Evolutionary conservation across 2,888 invertebrate species (phyloP), one percentile per base, ranked within the genome.

Genomic region (Cephus rjabovi): DNA sequence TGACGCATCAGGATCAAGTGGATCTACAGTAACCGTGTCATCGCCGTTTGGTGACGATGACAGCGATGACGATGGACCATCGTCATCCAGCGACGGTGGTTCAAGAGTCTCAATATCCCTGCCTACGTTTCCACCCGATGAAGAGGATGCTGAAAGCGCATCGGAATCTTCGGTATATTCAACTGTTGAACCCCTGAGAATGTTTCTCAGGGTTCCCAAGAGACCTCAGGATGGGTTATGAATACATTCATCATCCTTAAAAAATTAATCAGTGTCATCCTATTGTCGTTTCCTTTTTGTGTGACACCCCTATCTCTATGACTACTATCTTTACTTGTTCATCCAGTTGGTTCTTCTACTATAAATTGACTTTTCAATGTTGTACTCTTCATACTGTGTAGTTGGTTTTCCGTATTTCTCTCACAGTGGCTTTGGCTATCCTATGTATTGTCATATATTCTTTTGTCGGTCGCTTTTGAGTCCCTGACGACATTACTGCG

Each of bases 91-190:
- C 81, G 80, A 83, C 11, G 92, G 91, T 78, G 93, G 93, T 80
- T 92, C 94, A 71, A 93, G 92, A 76, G 94, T 95, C 33, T 93
- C 94, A 86, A 94, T 95, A 80, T 94, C 94, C 35, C 91, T 95
- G 80, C 95, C 95, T 76, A 95, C 95, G 40, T 95, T 94, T 91
- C 94, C 94, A 77, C 94, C 95, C 40, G 95, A 95, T 79, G 95
- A 95, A 76, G 94, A 94, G 75, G 94, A 94, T 35, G 69, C 75
- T 33, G 69, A 94, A 73, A 93, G 93, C 85, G 92, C 92, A 76
- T 92, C 92, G 75, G 88, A 90, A 34, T 83, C 79, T 15, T 82
- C 84, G 68, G 79, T 82, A 35, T 75, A 80, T 68, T 70, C 82
- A 75, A 76, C 81, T 23, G 73, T 69, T 69, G 74, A 81, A 33